Evolutionary conservation across 2,888 invertebrate species (phyloP), one percentile per base, ranked within the genome.

Genomic region (Strigamia maritima): DNA sequence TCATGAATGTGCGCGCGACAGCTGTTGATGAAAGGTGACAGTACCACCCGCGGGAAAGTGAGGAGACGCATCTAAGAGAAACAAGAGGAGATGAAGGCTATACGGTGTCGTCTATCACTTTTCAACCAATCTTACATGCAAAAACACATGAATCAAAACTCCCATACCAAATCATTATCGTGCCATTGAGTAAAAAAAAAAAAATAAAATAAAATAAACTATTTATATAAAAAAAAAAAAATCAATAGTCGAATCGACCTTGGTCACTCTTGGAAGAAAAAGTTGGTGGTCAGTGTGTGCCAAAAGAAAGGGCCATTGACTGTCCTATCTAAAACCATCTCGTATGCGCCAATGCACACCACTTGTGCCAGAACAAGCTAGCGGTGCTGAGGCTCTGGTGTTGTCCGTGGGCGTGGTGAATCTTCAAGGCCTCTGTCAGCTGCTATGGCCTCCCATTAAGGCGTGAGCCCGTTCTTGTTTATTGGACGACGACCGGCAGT

Each of bases 1-100:
- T 70, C 70, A 70, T 70, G 70, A 70, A 70, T 70, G 70, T 70
- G 70, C 70, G 70, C 70, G 70, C 70, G 70, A 70, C 70, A 70
- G 70, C 70, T 70, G 70, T 70, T 70, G 70, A 70, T 70, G 70
- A 70, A 70, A 70, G 70, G 70, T 70, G 70, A 70, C 70, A 70
- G 70, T 26, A 70, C 70, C 70, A 70, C 70, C 70, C 70, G 70
- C 26, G 70, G 70, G 70, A 70, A 28, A 28, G 26, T 70, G 70
- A 70, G 70, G 70, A 70, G 70, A 70, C 26, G 70, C 70, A 70
- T 14, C 26, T 70, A 70, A 28, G 28, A 70, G 70, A 28, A 70
- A 70, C 26, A 28, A 28, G 70, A 60, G 60, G 60, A 60, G 60
- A 24, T 60, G 60, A 60, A 44, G 44, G 60, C 60, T 24, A 19